phyloP scores from a whole-genome alignment of 2,113 vertebrate genomes.

The Coreoperca whiteheadi region DNA sequence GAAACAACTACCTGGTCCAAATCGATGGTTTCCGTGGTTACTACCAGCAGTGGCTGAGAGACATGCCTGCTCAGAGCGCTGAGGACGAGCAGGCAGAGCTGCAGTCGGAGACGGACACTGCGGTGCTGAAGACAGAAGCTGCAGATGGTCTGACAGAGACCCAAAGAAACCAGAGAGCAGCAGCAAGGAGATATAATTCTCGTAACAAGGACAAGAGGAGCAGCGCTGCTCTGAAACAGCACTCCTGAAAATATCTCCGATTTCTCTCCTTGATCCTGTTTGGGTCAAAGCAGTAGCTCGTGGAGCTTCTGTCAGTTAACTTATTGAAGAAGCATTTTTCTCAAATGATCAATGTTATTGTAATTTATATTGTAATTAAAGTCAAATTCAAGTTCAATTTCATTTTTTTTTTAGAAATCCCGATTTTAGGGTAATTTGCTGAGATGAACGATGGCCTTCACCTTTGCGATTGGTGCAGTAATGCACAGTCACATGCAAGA shows the following conservation, averaged over 20 bases:
- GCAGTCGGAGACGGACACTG: neutral
- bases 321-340: neutral
- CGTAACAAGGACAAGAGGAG: conserved; percentile 20
- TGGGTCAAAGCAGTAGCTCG: neutral
- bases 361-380: conserved; percentile 23
- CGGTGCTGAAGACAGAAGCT: conserved; percentile 5
- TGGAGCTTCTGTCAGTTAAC: neutral
- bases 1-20: conserved; percentile 92
- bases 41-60: conserved; percentile 91
- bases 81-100: conserved; percentile 33
- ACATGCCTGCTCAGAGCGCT: conserved; percentile 87
- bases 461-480: too few relatives aligned
- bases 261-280: neutral
- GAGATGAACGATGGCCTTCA: neutral
- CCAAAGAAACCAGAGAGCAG: conserved; percentile 58
- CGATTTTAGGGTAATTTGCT: neutral
- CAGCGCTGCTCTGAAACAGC: neutral
- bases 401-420: neutral
- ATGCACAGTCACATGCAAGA: neutral
- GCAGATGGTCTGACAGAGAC: conserved; percentile 30
- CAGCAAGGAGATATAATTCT: conserved; percentile 42
- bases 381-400: conserved; percentile 1
- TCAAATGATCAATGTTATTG: neutral
- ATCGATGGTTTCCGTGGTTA: conserved; percentile 95
- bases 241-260: neutral